These are phyloP conservation scores for Pollenia griseotomentosa DNA, from an alignment of 2,888 invertebrate species.

Conservation along the genomic window DNA sequence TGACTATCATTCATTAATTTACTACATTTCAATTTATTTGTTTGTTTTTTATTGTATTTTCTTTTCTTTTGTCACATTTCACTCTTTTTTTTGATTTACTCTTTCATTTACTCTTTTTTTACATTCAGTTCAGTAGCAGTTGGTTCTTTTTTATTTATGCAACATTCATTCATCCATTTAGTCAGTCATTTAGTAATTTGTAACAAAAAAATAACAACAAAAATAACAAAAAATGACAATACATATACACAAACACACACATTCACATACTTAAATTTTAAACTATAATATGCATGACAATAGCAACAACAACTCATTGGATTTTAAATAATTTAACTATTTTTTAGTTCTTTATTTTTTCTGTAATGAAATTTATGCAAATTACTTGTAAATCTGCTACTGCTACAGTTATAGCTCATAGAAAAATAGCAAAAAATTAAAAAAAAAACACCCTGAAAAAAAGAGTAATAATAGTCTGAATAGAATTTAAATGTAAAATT, in stretches of 20 bases:
- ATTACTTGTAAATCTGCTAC: slow-evolving; percentile 53
- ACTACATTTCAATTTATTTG: not conserved
- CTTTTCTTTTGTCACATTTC: slow-evolving; percentile 12
- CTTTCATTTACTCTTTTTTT: slow-evolving; percentile 11
- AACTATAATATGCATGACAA: slow-evolving; percentile 34
- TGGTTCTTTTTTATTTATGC: not conserved
- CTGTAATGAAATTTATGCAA: slow-evolving; percentile 51
- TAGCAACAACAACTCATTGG: slow-evolving; percentile 39
- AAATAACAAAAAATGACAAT: not conserved
- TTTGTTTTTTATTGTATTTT: not conserved
- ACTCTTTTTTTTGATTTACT: slow-evolving; percentile 20
- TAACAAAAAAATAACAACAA: slow-evolving; percentile 15
- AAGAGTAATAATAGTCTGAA: slow-evolving; percentile 25
- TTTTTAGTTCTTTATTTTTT: slow-evolving; percentile 12
- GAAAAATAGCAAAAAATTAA: not conserved
- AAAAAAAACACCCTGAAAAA: slow-evolving; percentile 25
- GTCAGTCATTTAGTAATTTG: slow-evolving; percentile 55
- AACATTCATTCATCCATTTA: slow-evolving; percentile 45
- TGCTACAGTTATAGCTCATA: not conserved
- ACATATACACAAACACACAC: not conserved
- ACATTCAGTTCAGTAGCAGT: slow-evolving; percentile 20
- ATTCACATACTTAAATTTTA: slow-evolving; percentile 15
- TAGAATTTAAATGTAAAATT: slow-evolving; percentile 49
- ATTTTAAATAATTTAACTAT: slow-evolving; percentile 54
- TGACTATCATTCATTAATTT: slow-evolving; percentile 50